phyloP scores from a whole-genome alignment of 2,113 vertebrate species.

The Neodontobutis hainanensis region DNA sequence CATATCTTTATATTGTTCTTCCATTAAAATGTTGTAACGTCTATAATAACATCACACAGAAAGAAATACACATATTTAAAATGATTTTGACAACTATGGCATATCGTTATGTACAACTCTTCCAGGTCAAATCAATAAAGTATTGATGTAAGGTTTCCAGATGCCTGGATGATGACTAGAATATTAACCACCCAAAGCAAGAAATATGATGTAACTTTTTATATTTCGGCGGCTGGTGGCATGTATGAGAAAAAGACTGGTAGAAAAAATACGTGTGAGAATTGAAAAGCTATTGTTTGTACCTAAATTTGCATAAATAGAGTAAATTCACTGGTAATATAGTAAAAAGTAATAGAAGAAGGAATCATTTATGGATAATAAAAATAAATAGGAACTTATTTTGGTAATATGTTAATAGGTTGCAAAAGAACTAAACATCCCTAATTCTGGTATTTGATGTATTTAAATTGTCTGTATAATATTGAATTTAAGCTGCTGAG shows the following conservation, averaged over 20 bases:
- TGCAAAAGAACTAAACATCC: neutral
- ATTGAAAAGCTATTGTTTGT: no score
- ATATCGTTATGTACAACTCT: neutral
- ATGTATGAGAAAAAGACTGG: neutral
- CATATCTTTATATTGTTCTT: no score
- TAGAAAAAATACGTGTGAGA: no score
- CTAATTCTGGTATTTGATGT: neutral
- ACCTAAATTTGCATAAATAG: no score
- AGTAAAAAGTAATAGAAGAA: no score
- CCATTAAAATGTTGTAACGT: no score
- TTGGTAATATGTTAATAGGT: no score
- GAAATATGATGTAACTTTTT: neutral
- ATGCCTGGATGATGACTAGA: neutral
- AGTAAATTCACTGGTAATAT: no score
- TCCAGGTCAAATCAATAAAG: neutral
- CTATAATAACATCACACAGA: no score
- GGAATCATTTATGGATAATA: no score
- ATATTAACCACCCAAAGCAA: constrained; percentile 1
- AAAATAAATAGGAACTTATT: no score
- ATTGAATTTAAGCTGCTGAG: neutral
- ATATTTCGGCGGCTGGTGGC: neutral
- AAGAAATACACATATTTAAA: neutral
- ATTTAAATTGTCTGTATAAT: neutral
- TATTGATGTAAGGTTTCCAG: neutral
- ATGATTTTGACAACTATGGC: neutral